A percentile compares a stretch with the other conserved stretches of the same genome.
phyloP scores from a whole-genome alignment of 53 echinoderm and acorn worm genomes.

The Antedon mediterranea region DNA sequence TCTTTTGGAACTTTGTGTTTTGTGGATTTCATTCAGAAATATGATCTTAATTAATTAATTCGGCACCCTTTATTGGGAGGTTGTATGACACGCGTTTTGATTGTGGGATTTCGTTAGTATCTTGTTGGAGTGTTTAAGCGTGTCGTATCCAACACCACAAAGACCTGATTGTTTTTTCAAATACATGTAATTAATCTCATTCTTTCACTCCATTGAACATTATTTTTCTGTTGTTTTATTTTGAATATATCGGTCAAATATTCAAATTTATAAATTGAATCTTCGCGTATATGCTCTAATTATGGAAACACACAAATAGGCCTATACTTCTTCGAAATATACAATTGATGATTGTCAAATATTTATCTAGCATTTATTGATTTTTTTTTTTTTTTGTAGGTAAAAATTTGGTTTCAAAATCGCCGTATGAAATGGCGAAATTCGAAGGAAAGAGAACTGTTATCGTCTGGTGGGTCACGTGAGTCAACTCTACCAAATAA shows the following conservation, averaged over 20 bases:
- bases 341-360: too few relatives aligned
- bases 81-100: background rate
- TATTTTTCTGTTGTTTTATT: background rate
- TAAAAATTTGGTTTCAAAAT: slow-evolving; percentile 97
- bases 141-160: background rate
- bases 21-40: background rate
- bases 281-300: too few relatives aligned
- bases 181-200: background rate
- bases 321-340: too few relatives aligned
- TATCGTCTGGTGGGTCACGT: slow-evolving; percentile 74
- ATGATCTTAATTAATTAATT: background rate
- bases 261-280: too few relatives aligned
- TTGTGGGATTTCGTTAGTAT: background rate
- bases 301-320: too few relatives aligned
- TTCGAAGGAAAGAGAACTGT: slow-evolving; percentile 80
- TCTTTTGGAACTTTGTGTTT: background rate
- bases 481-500: slow-evolving; percentile 84
- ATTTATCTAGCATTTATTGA: too few relatives aligned
- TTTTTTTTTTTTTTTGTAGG: slow-evolving; percentile 20
- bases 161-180: background rate
- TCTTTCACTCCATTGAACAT: background rate
- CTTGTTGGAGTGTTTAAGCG: background rate
- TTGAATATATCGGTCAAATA: too few relatives aligned
- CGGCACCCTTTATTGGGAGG: background rate
- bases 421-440: slow-evolving; percentile 97